Base-by-base conservation (phyloP, 2,888 invertebrate genomes). In the Tholera decimalis region DNA sequence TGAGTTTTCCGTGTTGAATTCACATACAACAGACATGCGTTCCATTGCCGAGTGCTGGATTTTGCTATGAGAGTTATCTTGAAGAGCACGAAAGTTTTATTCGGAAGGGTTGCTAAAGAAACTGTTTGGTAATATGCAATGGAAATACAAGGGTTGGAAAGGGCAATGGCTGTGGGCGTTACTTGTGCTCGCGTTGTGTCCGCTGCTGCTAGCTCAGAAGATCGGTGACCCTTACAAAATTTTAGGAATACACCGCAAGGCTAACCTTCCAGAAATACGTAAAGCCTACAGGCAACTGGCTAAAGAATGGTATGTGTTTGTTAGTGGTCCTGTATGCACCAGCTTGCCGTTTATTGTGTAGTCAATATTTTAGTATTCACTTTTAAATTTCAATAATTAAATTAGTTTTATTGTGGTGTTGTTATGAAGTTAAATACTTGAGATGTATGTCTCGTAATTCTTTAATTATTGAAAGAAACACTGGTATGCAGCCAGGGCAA, bases 221-320 rank as follows among this genome's bases (percentile, higher is more conserved):
- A 94, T 96, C 85, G 96, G 96, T 92, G 97, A 98, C 96, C 98
- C 98, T 7, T 98, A 98, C 91, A 96, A 97, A 91, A 97, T 98
- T 86, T 96, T 99, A 68, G 98, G 98, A 8, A 96, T 99, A 49
- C 96, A 96, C 80, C 96, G 96, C 81, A 96, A 97, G 84, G 98
- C 99, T 11, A 96, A 97, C n/a, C 89, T 97, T 47, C 97, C 97
- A 77, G 98, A 99, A 84, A 98, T 99, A 80, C 97, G 98, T 77
- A 98, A 97, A 90, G 98, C 98, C 4, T 99, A 99, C 89, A 98
- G 98, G 88, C 97, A 97, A 89, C 96, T 98, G 76, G 99, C 98
- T 20, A 98, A 98, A 92, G 98, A 98, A 96, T 99, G 98, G 98
- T 98, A 91, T 94, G 92, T 88, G 37, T 57, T 53, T 59, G 49